Conservation (phyloP, 92 coral and sea anemone genomes). For the Palythoa caribaeorum region DNA sequence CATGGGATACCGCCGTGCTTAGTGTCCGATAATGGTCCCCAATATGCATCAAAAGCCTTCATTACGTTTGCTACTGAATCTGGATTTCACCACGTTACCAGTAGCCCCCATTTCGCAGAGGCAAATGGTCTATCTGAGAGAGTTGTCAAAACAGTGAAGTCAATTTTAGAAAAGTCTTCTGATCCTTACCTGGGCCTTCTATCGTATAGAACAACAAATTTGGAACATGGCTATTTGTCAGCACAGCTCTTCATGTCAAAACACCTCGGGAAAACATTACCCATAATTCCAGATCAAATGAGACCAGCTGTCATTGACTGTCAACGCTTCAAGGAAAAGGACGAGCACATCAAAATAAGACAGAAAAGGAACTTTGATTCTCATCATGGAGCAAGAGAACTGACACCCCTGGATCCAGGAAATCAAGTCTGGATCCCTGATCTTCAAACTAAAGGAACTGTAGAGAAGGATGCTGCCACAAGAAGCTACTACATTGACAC, state of each 20-base stretch:
- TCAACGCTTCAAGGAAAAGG: conserved; percentile 43
- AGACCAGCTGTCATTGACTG: conserved; percentile 47
- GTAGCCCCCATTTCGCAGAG: conserved; percentile 29
- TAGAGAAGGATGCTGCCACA: conserved; percentile 14
- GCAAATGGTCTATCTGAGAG: conserved; percentile 50
- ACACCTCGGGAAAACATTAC: conserved; percentile 56
- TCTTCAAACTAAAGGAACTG: conserved; percentile 47
- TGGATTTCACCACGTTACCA: no score
- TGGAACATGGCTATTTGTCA: conserved; percentile 50
- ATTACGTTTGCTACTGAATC: no score
- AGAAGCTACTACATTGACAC: conserved; percentile 38
- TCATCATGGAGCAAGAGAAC: conserved; percentile 43
- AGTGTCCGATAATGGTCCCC: no score
- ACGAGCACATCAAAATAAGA: conserved; percentile 47
- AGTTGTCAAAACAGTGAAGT: conserved; percentile 51
- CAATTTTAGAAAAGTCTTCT: neutral
- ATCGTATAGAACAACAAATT: conserved; percentile 51
- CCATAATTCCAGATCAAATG: conserved; percentile 26
- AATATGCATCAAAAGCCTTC: no score
- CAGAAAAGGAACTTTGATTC: conserved; percentile 38
- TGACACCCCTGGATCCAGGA: conserved; percentile 51
- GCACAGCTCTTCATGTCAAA: conserved; percentile 53
- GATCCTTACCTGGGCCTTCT: no score
- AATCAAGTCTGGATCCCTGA: conserved; percentile 53
- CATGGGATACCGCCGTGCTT: neutral